These are phyloP conservation scores for Noctua fimbriata DNA, from an alignment of 2,888 invertebrate genomes.

Conservation along the genomic window DNA sequence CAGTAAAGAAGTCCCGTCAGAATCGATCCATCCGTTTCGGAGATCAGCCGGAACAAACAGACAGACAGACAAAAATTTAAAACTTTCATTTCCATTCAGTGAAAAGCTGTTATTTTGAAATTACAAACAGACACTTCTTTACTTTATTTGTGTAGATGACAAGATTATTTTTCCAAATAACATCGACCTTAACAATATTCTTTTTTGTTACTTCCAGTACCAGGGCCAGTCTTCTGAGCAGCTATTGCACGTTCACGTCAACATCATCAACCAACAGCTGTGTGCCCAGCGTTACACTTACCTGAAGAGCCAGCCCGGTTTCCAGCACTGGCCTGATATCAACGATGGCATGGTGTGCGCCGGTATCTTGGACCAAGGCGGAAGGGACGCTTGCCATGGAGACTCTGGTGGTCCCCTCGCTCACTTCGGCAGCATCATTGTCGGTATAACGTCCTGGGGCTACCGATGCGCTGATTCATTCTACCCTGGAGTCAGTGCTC, in stretches of 20 bases:
- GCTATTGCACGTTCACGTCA: slow-evolving; percentile 64
- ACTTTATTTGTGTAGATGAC: no score
- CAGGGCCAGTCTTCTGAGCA: slow-evolving; percentile 29
- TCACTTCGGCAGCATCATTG: slow-evolving; percentile 76
- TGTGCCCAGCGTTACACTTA: slow-evolving; percentile 72
- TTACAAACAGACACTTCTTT: no score
- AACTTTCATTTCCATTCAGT: no score
- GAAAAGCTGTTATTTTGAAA: no score
- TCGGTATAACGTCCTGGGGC: slow-evolving; percentile 88
- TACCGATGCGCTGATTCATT: slow-evolving; percentile 81
- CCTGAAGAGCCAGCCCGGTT: slow-evolving; percentile 57
- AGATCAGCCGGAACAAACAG: no score
- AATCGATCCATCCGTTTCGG: no score
- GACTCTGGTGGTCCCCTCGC: slow-evolving; percentile 88
- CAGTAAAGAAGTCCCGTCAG: no score
- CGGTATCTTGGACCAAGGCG: slow-evolving; percentile 71
- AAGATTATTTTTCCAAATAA: no score
- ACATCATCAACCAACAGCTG: slow-evolving; percentile 70
- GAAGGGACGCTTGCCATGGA: slow-evolving; percentile 84
- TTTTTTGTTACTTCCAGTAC: slow-evolving; percentile 22
- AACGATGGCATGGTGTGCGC: slow-evolving; percentile 75
- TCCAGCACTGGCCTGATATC: slow-evolving; percentile 63
- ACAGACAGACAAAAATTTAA: no score
- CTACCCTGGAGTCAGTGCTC: slow-evolving; percentile 88
- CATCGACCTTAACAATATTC: not conserved